Conservation (phyloP, 1,140 invertebrate genomes). For the Bombus impatiens region DNA sequence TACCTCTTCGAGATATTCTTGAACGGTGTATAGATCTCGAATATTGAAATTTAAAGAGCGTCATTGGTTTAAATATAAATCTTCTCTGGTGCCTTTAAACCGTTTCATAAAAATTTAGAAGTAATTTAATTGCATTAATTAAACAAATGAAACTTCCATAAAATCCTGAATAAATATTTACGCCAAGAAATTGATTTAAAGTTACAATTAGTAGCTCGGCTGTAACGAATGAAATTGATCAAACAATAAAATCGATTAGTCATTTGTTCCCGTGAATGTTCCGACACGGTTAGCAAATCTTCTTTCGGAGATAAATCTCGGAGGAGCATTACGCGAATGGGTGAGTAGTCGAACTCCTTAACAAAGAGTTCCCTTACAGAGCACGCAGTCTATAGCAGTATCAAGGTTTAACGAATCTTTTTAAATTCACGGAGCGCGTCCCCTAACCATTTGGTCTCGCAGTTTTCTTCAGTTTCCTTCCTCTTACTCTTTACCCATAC, state of each 20-base stretch:
- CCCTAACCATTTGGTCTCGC: constrained; percentile 27
- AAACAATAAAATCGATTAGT: not conserved
- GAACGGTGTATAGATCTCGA: constrained; percentile 18
- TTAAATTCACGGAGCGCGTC: constrained; percentile 54
- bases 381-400: not conserved
- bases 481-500: not conserved
- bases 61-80: not conserved
- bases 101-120: not conserved
- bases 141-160: not conserved
- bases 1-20: constrained; percentile 19
- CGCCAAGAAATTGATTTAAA: not conserved
- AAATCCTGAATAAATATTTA: not conserved
- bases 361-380: constrained; percentile 13
- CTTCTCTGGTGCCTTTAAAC: not conserved
- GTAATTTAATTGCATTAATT: too few relatives aligned
- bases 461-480: constrained; percentile 28
- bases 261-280: not conserved
- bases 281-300: constrained; percentile 4
- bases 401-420: constrained; percentile 58
- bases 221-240: not conserved
- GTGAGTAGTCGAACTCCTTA: constrained; percentile 29
- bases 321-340: constrained; percentile 3
- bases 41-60: constrained; percentile 11
- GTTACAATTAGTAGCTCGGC: not conserved
- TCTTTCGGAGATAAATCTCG: constrained; percentile 32